phyloP scores from a whole-genome alignment of 2,797 vertebrate species.

The Falco columbarius region DNA sequence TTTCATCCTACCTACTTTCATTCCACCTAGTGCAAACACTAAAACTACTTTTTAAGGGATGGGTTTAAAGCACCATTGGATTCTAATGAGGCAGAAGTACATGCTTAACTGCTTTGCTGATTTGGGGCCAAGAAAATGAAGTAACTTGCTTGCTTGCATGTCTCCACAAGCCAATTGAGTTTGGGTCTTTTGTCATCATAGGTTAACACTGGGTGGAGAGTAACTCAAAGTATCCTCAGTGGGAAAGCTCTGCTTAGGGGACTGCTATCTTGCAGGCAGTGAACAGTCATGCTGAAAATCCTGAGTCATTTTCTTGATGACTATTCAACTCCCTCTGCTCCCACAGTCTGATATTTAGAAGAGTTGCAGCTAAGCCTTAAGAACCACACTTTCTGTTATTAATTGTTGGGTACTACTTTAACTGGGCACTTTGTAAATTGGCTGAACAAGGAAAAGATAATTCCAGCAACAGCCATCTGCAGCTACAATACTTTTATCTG shows the following conservation, averaged over 20 bases:
- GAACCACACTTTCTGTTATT: neutral
- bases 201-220: neutral
- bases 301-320: neutral
- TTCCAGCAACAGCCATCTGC: neutral
- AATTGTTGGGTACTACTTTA: neutral
- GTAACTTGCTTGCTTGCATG: neutral
- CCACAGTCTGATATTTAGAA: neutral
- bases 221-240: neutral
- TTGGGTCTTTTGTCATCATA: neutral
- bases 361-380: neutral
- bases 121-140: neutral
- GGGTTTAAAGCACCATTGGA: neutral
- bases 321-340: neutral
- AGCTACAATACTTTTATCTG: neutral
- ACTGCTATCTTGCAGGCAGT: neutral
- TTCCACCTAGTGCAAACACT: neutral
- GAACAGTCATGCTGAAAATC: neutral
- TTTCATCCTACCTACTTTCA: neutral
- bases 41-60: neutral
- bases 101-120: neutral
- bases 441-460: neutral
- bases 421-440: neutral
- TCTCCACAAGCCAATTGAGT: neutral
- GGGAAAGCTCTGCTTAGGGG: neutral
- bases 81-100: neutral